Base-by-base conservation (phyloP, 1,140 invertebrate genomes). In the Agraylea sexmaculata region DNA sequence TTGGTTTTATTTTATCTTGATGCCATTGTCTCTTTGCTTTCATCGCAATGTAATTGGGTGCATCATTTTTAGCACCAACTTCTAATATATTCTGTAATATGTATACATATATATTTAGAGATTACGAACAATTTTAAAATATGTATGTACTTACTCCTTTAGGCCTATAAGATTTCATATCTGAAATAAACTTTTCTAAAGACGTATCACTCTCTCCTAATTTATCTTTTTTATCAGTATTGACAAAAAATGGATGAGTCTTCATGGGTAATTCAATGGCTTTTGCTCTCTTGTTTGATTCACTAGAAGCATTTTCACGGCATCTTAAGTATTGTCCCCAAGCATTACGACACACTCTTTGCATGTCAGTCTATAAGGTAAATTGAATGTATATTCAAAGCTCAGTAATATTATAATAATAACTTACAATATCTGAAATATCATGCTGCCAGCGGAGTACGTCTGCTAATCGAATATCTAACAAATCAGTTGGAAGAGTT, bases 241-340 rank as follows among this genome's bases (percentile, higher is more conserved):
- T 60, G 18, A 53, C n/a, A 0, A 65, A 48, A 39, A 54, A 60
- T n/a, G 62, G 57, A 57, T 73, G 58, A 41, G 63, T 21, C 11
- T 49, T 39, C 0, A 52, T 48, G 19, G 66, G 69, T 13, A 61
- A 49, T 11, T 65, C 48, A 0, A 67, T 58, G 13, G 49, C 49
- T 46, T 74, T 98, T 2, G 83, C 75, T 40, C 90, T 68, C 49
- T 79, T 81, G 40, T 93, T 82, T 42, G 89, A 92, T 59, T 96
- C 94, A 2, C 69, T 66, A 0, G 91, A 92, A 0, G 95, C 84
- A 2, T 75, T 70, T 20, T 87, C 87, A 42, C 93, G 68, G 23
- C 91, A 91, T 51, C 74, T 73, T 1, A 88, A 50, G 63, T 97
- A 98, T 48, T 94, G 84, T 52, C 83, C 80, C 65, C 90, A 93